These are phyloP conservation scores for Pelecanus crispus DNA, from an alignment of 2,113 vertebrate genomes.

Conservation along the genomic window DNA sequence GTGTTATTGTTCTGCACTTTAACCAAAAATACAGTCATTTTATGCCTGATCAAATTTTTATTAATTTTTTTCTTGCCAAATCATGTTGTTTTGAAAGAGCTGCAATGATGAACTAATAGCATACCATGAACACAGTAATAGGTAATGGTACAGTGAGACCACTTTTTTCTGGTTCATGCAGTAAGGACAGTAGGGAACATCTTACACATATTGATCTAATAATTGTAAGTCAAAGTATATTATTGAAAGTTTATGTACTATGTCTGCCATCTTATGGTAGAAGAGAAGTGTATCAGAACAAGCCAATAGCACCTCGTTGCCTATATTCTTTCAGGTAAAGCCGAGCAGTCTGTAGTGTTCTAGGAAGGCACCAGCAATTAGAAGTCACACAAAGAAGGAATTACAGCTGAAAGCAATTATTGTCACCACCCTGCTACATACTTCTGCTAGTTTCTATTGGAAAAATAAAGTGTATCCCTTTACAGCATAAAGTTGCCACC, in stretches of 20 bases:
- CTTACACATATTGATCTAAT: not conserved
- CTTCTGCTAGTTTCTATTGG: not conserved
- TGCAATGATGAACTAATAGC: not conserved
- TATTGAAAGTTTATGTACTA: not conserved
- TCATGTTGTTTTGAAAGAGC: conserved; percentile 10
- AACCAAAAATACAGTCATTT: conserved; percentile 42
- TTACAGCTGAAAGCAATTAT: not conserved
- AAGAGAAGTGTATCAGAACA: not conserved
- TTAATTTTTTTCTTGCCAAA: not conserved
- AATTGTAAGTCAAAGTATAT: not conserved
- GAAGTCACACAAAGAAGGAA: not conserved
- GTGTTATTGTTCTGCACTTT: conserved; percentile 1
- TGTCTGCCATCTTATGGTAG: not conserved
- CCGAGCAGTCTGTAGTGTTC: not conserved
- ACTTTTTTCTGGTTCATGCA: not conserved
- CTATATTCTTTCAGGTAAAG: not conserved
- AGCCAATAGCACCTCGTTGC: not conserved
- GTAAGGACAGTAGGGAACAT: not conserved
- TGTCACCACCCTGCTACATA: not conserved
- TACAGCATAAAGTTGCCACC: not conserved
- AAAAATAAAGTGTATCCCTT: not conserved
- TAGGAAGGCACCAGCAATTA: not conserved
- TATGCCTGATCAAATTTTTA: conserved; percentile 34
- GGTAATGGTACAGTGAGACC: not conserved
- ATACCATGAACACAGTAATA: not conserved